phyloP scores from a whole-genome alignment of 2,797 vertebrate species.

The Carduelis carduelis region DNA sequence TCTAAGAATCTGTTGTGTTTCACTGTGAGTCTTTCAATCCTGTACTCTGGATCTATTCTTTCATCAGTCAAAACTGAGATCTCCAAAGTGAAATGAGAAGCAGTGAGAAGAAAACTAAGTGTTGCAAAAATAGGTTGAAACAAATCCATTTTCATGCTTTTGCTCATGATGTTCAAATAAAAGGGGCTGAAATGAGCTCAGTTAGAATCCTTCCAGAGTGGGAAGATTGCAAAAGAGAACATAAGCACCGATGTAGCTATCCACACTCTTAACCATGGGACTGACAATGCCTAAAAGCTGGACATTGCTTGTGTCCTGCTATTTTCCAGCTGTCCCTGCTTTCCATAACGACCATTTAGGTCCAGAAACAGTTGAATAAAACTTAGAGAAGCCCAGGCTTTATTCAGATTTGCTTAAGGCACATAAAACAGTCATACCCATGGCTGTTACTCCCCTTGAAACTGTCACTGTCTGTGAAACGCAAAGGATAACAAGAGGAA shows the following conservation, averaged over 20 bases:
- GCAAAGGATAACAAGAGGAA: neutral
- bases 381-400: neutral
- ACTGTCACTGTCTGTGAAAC: neutral
- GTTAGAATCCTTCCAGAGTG: neutral
- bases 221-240: neutral
- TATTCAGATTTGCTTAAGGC: neutral
- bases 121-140: slow-evolving; percentile 35
- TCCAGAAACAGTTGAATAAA: neutral
- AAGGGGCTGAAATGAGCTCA: neutral
- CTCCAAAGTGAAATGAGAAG: neutral
- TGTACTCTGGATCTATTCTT: neutral
- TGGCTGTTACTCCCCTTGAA: neutral
- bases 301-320: neutral
- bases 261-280: neutral
- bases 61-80: neutral
- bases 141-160: slow-evolving; percentile 27
- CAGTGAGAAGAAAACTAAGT: neutral
- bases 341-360: neutral
- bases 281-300: neutral
- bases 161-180: neutral
- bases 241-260: neutral
- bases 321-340: neutral
- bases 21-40: neutral
- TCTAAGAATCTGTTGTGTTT: neutral
- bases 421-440: neutral